Percentiles rank a stretch among this genome's conserved stretches.
Conservation (phyloP, 1,140 invertebrate species). For the Calliphora vicina region DNA sequence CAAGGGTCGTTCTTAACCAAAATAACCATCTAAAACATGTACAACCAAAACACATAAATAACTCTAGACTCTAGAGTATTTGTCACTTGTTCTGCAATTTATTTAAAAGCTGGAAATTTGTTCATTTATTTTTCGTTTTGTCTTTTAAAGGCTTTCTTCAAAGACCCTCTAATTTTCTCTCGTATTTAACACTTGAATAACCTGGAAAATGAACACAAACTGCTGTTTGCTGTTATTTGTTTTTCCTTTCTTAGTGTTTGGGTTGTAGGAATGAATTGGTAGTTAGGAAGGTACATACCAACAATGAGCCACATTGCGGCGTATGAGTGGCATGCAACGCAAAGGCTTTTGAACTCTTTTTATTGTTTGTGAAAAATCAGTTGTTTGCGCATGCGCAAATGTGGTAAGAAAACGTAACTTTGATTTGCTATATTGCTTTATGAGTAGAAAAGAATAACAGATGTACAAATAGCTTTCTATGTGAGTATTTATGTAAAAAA, state of each 20-base stretch:
- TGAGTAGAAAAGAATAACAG: not conserved
- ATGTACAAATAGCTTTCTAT: too few relatives aligned
- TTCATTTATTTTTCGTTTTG: not conserved
- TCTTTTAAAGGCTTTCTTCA: not conserved
- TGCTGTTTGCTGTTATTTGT: not conserved
- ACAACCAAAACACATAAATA: too few relatives aligned
- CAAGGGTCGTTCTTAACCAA: too few relatives aligned
- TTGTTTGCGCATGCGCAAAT: constrained; percentile 8
- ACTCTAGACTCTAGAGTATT: too few relatives aligned
- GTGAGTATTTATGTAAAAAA: too few relatives aligned
- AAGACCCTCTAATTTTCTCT: constrained; percentile 8
- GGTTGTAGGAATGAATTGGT: too few relatives aligned
- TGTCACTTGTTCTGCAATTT: too few relatives aligned
- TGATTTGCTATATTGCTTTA: not conserved
- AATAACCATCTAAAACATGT: too few relatives aligned
- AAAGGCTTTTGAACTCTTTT: not conserved
- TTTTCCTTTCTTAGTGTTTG: not conserved
- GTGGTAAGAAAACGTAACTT: not conserved
- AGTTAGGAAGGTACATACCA: not conserved
- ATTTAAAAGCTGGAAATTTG: too few relatives aligned
- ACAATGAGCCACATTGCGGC: not conserved
- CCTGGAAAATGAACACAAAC: not conserved
- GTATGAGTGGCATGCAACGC: constrained; percentile 1
- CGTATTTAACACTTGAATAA: not conserved
- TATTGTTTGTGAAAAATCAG: constrained; percentile 3